Conservation (phyloP, 2,113 vertebrate genomes). For the Willisornis vidua region DNA sequence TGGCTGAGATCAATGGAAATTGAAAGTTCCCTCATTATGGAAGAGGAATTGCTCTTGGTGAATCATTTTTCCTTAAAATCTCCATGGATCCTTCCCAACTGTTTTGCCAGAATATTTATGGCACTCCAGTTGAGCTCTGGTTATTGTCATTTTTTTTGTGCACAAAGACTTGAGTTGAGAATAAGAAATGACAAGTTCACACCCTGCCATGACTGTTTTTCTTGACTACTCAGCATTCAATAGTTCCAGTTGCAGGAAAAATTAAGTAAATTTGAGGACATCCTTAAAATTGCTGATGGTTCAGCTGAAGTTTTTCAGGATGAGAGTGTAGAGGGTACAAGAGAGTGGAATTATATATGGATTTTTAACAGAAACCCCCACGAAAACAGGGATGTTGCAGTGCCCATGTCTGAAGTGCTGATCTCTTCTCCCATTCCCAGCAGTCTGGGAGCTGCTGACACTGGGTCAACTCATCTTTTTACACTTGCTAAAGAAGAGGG, state of each 20-base stretch:
- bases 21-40: constrained; percentile 14
- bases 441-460: not conserved
- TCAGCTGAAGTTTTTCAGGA: not conserved
- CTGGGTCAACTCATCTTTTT: not conserved
- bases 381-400: not conserved
- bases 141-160: not conserved
- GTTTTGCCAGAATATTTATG: constrained; percentile 13
- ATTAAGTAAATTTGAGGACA: not conserved
- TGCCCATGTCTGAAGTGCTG: not conserved
- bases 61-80: constrained; percentile 42
- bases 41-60: constrained; percentile 19
- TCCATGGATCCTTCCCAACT: not conserved
- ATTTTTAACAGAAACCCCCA: not conserved
- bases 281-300: not conserved
- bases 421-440: not conserved
- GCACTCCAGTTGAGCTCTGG: not conserved
- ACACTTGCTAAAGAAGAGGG: not conserved
- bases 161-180: not conserved
- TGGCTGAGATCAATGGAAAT: constrained; percentile 44
- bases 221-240: not conserved
- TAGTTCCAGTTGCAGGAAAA: not conserved
- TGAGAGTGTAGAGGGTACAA: not conserved
- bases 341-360: not conserved
- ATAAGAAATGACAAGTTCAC: not conserved
- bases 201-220: not conserved